phyloP scores from a whole-genome alignment of 64 coral and sea anemone genomes.

The Anthopleura sola region DNA sequence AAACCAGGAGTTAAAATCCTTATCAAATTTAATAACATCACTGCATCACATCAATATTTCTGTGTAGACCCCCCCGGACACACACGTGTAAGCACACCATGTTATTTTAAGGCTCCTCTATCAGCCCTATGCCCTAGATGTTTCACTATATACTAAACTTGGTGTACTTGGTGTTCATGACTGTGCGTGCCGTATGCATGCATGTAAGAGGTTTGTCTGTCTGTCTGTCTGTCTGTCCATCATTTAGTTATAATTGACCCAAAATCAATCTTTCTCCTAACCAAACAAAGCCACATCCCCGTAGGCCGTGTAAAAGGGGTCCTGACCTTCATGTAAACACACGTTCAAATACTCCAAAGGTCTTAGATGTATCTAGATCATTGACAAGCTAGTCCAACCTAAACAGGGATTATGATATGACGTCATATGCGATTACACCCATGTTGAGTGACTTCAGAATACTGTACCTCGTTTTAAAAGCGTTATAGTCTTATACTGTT shows the following conservation, averaged over 20 bases:
- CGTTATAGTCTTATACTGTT: no score
- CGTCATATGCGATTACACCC: neutral
- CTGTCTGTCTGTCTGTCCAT: neutral
- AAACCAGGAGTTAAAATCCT: no score
- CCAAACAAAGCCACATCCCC: neutral
- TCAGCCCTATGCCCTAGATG: no score
- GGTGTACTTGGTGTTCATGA: no score
- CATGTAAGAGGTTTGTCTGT: no score
- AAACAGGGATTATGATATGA: neutral
- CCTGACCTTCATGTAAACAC: neutral
- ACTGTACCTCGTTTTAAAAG: neutral
- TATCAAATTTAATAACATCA: no score
- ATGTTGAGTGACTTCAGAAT: neutral
- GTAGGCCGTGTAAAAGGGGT: slow-evolving; percentile 2
- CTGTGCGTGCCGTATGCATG: no score
- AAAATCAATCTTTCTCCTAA: neutral
- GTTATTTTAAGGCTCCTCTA: no score
- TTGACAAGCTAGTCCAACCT: neutral
- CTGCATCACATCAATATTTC: no score
- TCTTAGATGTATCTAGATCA: neutral
- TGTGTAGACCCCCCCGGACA: no score
- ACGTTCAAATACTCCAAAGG: neutral
- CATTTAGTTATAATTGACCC: neutral
- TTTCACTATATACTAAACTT: no score
- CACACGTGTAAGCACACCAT: no score